Evolutionary conservation across 2,797 vertebrate genomes (phyloP), one percentile per base, ranked within the genome.

Genomic region (Poeciliopsis paucimaculata): DNA sequence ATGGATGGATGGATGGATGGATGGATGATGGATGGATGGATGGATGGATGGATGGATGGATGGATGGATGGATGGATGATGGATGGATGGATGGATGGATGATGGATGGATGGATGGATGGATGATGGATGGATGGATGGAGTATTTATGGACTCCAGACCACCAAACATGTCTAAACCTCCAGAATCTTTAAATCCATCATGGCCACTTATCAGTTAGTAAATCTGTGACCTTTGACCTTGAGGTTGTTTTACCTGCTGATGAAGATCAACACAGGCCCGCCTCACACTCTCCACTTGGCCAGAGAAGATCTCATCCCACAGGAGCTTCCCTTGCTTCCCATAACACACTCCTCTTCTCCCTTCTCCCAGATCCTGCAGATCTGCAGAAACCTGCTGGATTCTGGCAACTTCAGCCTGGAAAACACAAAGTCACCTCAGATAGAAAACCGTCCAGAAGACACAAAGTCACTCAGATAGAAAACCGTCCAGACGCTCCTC

Each of bases 351-450:
- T 45, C 85, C 57, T 77, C 90, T 95, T 23, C 49, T 77, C 3
- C 78, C 88, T 45, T 86, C 68, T 77, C 90, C 95, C 86, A 98
- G 28, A 76, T 96, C 93, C 82, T 94, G 94, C 62, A 98, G 77
- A 49, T 87, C 90, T 84, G 86, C 89, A 12, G 90, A 93, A 84
- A 95, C 96, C 80, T 92, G 18, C 12, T 77, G 76, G n/a, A 96
- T 93, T 77, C 94, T 94, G 85, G 94, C 91, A 89, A 94, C 94
- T 41, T 93, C 83, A n/a, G 92, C 94, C 98, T 98, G 78, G 11
- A 75, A 84, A 80, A 75, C 60, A 74, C 39, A 23, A 60, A 49
- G 34, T 5, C 31, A 41, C 13, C 23, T 72, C 23, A 70, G 23
- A 82, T 79, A 46, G 45, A 46, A 46, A 46, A 46, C 12, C 3